A percentile compares a stretch with the other conserved stretches of the same genome.
Evolutionary conservation across 1,140 invertebrate genomes (phyloP).

Genomic region (Bombus cullumanus): DNA sequence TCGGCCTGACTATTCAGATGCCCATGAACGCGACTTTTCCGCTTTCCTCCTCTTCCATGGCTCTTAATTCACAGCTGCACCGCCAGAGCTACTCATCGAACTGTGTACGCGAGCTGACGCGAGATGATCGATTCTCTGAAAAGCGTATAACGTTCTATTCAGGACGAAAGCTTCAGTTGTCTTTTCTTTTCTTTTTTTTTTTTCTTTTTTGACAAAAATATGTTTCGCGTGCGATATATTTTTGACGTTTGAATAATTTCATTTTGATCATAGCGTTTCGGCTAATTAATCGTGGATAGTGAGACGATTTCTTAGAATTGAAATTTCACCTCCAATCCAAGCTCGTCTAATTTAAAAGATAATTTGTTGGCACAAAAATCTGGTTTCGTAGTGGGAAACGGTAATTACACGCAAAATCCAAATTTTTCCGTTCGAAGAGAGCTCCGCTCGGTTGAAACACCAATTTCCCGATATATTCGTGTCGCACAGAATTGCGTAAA

Average conservation of each 20-base stretch:
- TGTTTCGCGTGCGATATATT: not conserved
- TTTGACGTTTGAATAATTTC: not conserved
- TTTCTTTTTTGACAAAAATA: not conserved
- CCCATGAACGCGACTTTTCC: conserved; percentile 33
- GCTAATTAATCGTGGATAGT: not conserved
- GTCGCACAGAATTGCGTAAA: too few relatives aligned
- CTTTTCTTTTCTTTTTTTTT: too few relatives aligned
- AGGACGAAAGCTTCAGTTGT: too few relatives aligned
- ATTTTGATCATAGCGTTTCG: too few relatives aligned
- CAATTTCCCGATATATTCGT: too few relatives aligned
- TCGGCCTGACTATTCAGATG: conserved; percentile 28
- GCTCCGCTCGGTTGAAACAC: too few relatives aligned
- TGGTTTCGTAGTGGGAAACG: not conserved
- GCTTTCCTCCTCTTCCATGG: conserved; percentile 21
- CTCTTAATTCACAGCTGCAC: conserved; percentile 39
- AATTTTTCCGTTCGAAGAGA: too few relatives aligned
- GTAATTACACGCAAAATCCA: too few relatives aligned
- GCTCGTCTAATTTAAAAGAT: too few relatives aligned
- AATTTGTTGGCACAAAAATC: not conserved
- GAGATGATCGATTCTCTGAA: not conserved
- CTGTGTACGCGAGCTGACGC: not conserved
- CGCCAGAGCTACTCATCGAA: not conserved
- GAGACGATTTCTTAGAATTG: not conserved
- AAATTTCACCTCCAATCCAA: not conserved
- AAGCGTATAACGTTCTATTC: too few relatives aligned